Evolutionary conservation across 2,888 invertebrate species (phyloP), one percentile per base, ranked within the genome.

Genomic region (Scaptomyza parva): DNA sequence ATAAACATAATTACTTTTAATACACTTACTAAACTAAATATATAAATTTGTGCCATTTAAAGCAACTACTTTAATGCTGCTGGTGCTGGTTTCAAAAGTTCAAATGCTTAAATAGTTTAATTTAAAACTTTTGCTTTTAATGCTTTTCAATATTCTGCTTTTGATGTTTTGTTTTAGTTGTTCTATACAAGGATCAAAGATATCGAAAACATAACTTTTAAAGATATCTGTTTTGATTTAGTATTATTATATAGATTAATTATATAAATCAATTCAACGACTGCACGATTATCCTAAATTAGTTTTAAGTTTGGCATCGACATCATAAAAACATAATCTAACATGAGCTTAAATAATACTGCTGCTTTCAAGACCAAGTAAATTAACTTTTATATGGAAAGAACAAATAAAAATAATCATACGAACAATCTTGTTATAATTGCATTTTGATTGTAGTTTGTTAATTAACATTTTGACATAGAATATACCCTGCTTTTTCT

Each of bases 361-460:
- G 45, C 55, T 71, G 60, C 64, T 81, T 62, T 45, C 55, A 53
- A 33, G 20, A 70, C 41, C 41, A 22, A 59, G 51, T n/a, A 48
- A 33, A 37, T 37, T 52, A 44, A 71, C 52, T 60, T 44, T 48
- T 52, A 58, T 62, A 53, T 53, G 57, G 39, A 62, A 60, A 41
- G 47, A 68, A 48, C 39, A 70, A 86, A 83, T 76, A 86, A 86
- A 77, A 69, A 86, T 39, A 66, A 70, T 52, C 52, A 68, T 80
- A 54, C 60, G 78, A 76, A 80, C 70, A 83, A 80, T 70, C 59
- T 35, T 62, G 12, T 59, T 66, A 67, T 54, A 69, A 73, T 37
- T 65, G 86, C 63, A 80, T 80, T 80, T 80, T 78, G 77, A 84
- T 78, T 78, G 75, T 77, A 81, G 74, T 73, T 53, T 50, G 54